Evolutionary conservation across 2,888 invertebrate genomes (phyloP).

Genomic region (Ornithoptera alexandrae): DNA sequence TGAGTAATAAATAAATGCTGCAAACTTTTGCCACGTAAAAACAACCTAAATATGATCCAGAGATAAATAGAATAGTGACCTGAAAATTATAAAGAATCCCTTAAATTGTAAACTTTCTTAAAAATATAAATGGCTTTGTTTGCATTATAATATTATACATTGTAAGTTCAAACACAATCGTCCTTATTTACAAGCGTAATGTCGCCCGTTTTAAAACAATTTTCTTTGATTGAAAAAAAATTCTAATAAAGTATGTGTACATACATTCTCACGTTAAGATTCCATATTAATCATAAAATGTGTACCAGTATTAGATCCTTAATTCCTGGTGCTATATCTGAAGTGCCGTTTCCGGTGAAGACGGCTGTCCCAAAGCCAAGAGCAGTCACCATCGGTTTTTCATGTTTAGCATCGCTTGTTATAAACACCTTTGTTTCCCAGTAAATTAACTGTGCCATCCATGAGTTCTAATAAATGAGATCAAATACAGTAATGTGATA

Average conservation of each 20-base stretch:
- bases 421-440: slow-evolving; percentile 70
- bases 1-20: slow-evolving; percentile 58
- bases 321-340: slow-evolving; percentile 55
- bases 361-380: slow-evolving; percentile 61
- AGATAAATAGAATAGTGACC: slow-evolving; percentile 53
- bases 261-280: too few relatives aligned
- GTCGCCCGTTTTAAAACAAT: too few relatives aligned
- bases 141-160: too few relatives aligned
- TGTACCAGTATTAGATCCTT: slow-evolving; percentile 56
- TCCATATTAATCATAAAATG: not conserved
- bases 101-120: not conserved
- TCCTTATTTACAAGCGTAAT: too few relatives aligned
- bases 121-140: too few relatives aligned
- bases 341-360: slow-evolving; percentile 58
- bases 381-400: slow-evolving; percentile 51
- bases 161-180: too few relatives aligned
- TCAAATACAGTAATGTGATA: not conserved
- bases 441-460: slow-evolving; percentile 65
- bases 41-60: slow-evolving; percentile 58
- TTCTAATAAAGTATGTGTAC: too few relatives aligned
- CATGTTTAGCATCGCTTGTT: slow-evolving; percentile 60
- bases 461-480: slow-evolving; percentile 50
- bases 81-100: slow-evolving; percentile 37
- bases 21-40: slow-evolving; percentile 64
- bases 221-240: too few relatives aligned